Evolutionary conservation across 2,888 invertebrate genomes (phyloP).

Genomic region (Teleiodes luculella): DNA sequence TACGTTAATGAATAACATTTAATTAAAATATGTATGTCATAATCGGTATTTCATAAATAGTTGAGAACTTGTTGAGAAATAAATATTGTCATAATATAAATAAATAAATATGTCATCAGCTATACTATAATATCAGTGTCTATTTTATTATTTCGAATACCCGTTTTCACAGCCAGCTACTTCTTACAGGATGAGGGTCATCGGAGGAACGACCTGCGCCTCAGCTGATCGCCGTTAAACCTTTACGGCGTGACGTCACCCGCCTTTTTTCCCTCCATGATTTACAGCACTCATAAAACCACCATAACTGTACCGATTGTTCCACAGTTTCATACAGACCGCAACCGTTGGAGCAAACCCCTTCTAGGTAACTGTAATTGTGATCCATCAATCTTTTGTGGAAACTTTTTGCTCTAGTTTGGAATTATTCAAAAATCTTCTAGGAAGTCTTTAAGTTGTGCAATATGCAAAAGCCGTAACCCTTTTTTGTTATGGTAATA

Average conservation of each 20-base stretch:
- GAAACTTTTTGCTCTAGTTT: slow-evolving; percentile 69
- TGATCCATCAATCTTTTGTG: slow-evolving; percentile 42
- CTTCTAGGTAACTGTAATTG: slow-evolving; percentile 69
- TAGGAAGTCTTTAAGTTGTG: slow-evolving; percentile 61
- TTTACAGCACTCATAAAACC: slow-evolving; percentile 71
- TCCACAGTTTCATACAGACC: slow-evolving; percentile 64
- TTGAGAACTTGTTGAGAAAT: too few relatives aligned
- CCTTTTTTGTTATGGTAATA: slow-evolving; percentile 34
- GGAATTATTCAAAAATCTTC: slow-evolving; percentile 45
- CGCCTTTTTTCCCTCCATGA: slow-evolving; percentile 64
- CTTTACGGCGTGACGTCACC: slow-evolving; percentile 72
- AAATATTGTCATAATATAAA: too few relatives aligned
- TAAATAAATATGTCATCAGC: too few relatives aligned
- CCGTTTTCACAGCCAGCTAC: too few relatives aligned
- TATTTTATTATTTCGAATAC: too few relatives aligned
- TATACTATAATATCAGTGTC: too few relatives aligned
- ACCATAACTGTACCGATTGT: slow-evolving; percentile 74
- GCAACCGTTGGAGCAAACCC: slow-evolving; percentile 57
- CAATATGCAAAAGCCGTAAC: slow-evolving; percentile 74
- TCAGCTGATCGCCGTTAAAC: slow-evolving; percentile 74
- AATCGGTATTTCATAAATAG: too few relatives aligned
- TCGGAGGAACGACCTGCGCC: slow-evolving; percentile 50
- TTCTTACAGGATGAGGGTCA: slow-evolving; percentile 27
- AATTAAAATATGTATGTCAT: too few relatives aligned
- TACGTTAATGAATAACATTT: too few relatives aligned